Evolutionary conservation across 2,888 invertebrate species (phyloP).

Genomic region (Oligia latruncula): DNA sequence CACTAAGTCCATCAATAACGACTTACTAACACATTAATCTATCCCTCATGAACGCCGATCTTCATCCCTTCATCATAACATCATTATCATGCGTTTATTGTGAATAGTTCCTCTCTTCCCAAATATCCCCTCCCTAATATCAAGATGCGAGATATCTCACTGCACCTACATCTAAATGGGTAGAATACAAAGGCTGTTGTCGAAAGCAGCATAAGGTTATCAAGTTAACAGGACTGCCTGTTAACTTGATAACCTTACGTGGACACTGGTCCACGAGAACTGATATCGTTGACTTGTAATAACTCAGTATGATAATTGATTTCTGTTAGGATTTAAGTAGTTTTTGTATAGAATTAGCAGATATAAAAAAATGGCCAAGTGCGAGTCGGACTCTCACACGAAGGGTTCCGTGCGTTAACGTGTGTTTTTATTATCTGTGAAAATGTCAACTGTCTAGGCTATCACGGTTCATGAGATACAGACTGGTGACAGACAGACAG

Average conservation of each 20-base stretch:
- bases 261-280: not conserved
- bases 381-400: too few species aligned
- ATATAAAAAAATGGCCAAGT: not conserved
- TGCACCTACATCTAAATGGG: not conserved
- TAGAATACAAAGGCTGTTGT: not conserved
- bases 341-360: not conserved
- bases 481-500: too few species aligned
- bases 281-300: not conserved
- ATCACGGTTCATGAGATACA: too few species aligned
- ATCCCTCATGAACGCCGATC: constrained; percentile 3
- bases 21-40: not conserved
- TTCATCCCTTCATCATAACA: constrained; percentile 11
- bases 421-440: too few species aligned
- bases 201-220: constrained; percentile 2
- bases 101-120: not conserved
- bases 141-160: not conserved
- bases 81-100: constrained; percentile 4
- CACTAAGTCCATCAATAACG: not conserved
- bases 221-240: not conserved
- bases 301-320: not conserved
- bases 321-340: not conserved
- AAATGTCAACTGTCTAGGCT: too few species aligned
- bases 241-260: too few species aligned
- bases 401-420: too few species aligned
- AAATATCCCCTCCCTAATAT: too few species aligned